These are phyloP conservation scores for Mesorhabditis belari DNA, from an alignment of 2,888 invertebrate genomes.

Conservation along the genomic window DNA sequence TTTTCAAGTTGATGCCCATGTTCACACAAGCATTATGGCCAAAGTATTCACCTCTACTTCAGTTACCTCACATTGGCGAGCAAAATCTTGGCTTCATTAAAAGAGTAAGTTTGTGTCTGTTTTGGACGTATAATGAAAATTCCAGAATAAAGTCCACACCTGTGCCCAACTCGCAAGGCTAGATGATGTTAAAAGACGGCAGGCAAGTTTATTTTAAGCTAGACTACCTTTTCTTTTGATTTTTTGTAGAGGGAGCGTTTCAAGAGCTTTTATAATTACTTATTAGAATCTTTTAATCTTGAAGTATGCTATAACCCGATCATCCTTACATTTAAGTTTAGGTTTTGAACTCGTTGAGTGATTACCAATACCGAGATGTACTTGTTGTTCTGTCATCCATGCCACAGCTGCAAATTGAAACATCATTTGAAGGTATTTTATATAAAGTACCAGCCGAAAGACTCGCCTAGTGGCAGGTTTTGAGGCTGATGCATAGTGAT, in stretches of 20 bases:
- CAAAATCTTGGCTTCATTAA: slow-evolving; percentile 70
- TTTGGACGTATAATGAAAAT: no score
- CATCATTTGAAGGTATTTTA: slow-evolving; percentile 77
- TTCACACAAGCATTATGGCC: slow-evolving; percentile 94
- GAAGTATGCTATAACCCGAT: no score
- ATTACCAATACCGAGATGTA: slow-evolving; percentile 84
- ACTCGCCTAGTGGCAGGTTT: no score
- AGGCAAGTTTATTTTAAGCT: no score
- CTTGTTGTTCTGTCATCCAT: slow-evolving; percentile 83
- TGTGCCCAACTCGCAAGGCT: slow-evolving; percentile 83
- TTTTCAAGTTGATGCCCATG: slow-evolving; percentile 75
- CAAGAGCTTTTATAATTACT: no score
- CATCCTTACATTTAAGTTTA: no score
- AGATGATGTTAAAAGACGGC: slow-evolving; percentile 79
- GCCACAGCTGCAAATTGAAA: slow-evolving; percentile 86
- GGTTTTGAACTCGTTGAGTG: slow-evolving; percentile 74
- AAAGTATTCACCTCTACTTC: slow-evolving; percentile 82
- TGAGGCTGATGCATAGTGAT: background rate
- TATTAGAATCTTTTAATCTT: no score
- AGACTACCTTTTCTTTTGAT: no score
- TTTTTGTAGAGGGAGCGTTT: no score
- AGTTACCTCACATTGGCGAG: slow-evolving; percentile 62
- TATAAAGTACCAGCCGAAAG: background rate
- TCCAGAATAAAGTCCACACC: no score
- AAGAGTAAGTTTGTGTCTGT: slow-evolving; percentile 60